Evolutionary conservation across 2,797 vertebrate species (phyloP).

Genomic region (Coranthus polyacanthus): DNA sequence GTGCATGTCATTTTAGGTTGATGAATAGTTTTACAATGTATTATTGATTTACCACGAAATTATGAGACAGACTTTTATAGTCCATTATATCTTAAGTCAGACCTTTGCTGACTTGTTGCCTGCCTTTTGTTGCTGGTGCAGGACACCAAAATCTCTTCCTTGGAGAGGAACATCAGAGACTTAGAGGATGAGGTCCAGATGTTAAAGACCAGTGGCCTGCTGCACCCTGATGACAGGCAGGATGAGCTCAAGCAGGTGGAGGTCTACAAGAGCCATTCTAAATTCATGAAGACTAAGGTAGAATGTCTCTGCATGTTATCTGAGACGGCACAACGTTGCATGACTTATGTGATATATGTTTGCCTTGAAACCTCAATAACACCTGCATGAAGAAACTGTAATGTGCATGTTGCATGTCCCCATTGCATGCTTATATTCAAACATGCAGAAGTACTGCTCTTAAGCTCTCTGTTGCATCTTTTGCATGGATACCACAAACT

Average conservation of each 20-base stretch:
- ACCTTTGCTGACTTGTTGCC: slow-evolving; percentile 47
- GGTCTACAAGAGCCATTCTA: slow-evolving; percentile 98
- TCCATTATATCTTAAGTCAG: background rate
- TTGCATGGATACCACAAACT: slow-evolving; percentile 34
- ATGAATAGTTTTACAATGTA: too few relatives aligned
- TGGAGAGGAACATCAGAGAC: slow-evolving; percentile 98
- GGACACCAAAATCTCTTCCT: slow-evolving; percentile 98
- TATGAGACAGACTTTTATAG: too few relatives aligned
- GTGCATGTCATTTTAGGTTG: background rate
- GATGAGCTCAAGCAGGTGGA: slow-evolving; percentile 98
- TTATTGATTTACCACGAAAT: too few relatives aligned
- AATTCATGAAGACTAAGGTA: slow-evolving; percentile 99
- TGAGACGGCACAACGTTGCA: slow-evolving; percentile 36
- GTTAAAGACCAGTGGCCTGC: slow-evolving; percentile 94
- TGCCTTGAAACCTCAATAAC: background rate
- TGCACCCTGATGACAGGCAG: slow-evolving; percentile 92
- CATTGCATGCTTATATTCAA: slow-evolving; percentile 23
- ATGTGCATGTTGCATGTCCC: slow-evolving; percentile 36
- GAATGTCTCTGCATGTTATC: slow-evolving; percentile 68
- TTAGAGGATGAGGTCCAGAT: slow-evolving; percentile 99
- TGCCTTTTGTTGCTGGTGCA: slow-evolving; percentile 75
- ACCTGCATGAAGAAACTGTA: background rate
- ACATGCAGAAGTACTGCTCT: slow-evolving; percentile 4
- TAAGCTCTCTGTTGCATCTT: background rate
- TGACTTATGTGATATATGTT: slow-evolving; percentile 43